A percentile compares a stretch with the other conserved stretches of the same genome.
These are phyloP conservation scores for Phenganax stokvisi DNA, from an alignment of 92 coral and sea anemone genomes.

Conservation along the genomic window DNA sequence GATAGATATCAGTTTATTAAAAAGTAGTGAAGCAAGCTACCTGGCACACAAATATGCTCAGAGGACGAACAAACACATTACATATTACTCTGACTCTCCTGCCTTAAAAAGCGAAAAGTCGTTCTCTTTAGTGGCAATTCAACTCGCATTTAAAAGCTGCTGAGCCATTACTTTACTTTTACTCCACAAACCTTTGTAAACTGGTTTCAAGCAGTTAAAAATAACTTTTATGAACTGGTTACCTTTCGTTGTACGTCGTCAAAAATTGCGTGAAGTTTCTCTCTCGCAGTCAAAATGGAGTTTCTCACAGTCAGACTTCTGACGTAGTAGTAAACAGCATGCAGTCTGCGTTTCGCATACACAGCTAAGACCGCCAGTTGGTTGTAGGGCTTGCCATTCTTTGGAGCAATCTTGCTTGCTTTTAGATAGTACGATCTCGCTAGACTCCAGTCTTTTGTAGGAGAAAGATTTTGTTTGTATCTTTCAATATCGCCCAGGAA, in stretches of 20 bases:
- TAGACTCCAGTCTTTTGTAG: slow-evolving; percentile 68
- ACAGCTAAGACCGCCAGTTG: slow-evolving; percentile 95
- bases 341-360: slow-evolving; percentile 87
- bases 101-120: too few relatives aligned
- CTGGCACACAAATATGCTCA: too few relatives aligned
- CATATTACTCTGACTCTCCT: too few relatives aligned
- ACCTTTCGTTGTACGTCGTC: slow-evolving; percentile 95
- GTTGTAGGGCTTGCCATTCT: slow-evolving; percentile 94
- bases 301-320: slow-evolving; percentile 80
- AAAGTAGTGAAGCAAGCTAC: background rate
- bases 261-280: slow-evolving; percentile 69
- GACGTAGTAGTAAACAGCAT: slow-evolving; percentile 80
- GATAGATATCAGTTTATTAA: background rate
- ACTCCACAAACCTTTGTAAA: background rate
- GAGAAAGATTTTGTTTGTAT: slow-evolving; percentile 64
- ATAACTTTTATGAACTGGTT: background rate
- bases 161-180: too few relatives aligned
- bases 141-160: too few relatives aligned
- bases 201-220: background rate
- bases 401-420: slow-evolving; percentile 88
- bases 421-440: slow-evolving; percentile 79
- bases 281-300: slow-evolving; percentile 89
- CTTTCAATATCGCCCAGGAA: slow-evolving; percentile 93
- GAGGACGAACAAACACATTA: too few relatives aligned
- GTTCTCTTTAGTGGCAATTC: too few relatives aligned